These are phyloP conservation scores for Berghia stephanieae DNA, from an alignment of 1,140 invertebrate genomes.

Conservation along the genomic window DNA sequence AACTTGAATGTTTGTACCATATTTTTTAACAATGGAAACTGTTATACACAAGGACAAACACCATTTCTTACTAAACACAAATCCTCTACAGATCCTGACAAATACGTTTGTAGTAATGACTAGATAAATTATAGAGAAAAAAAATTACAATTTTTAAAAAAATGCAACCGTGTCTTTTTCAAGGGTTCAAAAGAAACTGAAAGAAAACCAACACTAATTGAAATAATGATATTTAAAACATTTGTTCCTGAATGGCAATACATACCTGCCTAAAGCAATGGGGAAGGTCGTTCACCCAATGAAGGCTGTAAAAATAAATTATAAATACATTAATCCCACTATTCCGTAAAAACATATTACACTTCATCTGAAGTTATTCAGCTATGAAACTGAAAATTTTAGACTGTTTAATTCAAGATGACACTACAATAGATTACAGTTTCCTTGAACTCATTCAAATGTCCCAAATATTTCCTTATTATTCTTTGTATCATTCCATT, in stretches of 20 bases:
- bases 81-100: not conserved
- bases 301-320: slow-evolving; percentile 75
- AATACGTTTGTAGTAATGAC: not conserved
- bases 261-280: slow-evolving; percentile 76
- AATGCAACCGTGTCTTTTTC: too few relatives aligned
- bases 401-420: not conserved
- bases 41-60: too few relatives aligned
- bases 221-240: not conserved
- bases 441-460: not conserved
- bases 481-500: not conserved
- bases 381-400: not conserved
- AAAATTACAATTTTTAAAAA: not conserved
- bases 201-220: not conserved
- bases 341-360: not conserved
- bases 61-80: too few relatives aligned
- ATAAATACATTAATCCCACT: too few relatives aligned
- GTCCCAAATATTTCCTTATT: not conserved
- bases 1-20: too few relatives aligned
- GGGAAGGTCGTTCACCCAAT: slow-evolving; percentile 98
- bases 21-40: too few relatives aligned
- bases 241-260: too few relatives aligned
- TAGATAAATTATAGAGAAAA: not conserved
- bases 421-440: not conserved
- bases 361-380: not conserved
- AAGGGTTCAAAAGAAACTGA: too few relatives aligned